phyloP scores from a whole-genome alignment of 2,797 vertebrate species.

The Nyctibius grandis region DNA sequence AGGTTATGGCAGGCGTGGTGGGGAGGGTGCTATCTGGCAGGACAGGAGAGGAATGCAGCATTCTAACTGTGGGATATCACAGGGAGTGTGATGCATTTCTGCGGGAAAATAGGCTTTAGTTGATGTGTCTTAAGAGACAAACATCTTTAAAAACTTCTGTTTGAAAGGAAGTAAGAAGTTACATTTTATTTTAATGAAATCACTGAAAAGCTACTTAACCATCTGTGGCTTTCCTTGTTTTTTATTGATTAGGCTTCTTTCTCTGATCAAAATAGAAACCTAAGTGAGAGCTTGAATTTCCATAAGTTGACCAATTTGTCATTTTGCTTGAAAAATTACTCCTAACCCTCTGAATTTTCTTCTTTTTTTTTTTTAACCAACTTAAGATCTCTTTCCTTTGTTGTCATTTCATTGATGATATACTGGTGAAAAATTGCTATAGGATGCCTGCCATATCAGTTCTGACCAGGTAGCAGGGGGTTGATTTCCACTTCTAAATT shows the following conservation, averaged over 20 bases:
- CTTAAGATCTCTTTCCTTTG: background rate
- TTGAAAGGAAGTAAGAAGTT: background rate
- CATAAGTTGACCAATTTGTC: background rate
- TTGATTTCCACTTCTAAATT: background rate
- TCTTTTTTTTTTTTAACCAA: too few species aligned
- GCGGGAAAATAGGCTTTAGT: background rate
- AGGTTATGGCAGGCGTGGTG: fast-evolving
- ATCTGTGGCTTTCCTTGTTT: background rate
- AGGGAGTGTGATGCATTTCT: background rate
- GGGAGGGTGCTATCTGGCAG: fast-evolving
- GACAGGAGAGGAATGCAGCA: background rate
- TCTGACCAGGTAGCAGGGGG: background rate
- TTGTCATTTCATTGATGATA: background rate
- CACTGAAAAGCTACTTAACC: fast-evolving
- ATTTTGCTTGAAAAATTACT: background rate
- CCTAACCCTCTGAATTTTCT: background rate
- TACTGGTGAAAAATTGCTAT: background rate
- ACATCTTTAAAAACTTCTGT: background rate
- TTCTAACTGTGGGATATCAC: fast-evolving
- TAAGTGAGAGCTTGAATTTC: background rate
- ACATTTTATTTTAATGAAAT: background rate
- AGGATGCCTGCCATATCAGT: background rate
- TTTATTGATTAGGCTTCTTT: background rate
- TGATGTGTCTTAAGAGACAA: background rate
- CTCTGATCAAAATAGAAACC: background rate